Base-by-base conservation (phyloP, 2,888 invertebrate species). In the Ryuthela nishihirai region DNA sequence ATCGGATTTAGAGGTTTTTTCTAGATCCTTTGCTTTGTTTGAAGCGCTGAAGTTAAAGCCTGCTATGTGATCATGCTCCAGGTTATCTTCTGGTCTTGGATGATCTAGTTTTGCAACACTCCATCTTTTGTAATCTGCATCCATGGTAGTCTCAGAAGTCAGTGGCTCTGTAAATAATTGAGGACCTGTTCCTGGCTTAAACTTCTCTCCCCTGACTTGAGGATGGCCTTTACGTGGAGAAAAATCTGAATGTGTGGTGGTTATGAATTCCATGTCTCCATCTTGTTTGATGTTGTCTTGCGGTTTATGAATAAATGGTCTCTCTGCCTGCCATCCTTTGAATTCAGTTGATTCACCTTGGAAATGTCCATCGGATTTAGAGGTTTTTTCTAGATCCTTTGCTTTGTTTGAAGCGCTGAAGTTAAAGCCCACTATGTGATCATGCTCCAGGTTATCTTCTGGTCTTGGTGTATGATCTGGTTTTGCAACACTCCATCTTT, bases 261-360 rank as follows among this genome's bases (percentile, higher is more conserved):
- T 61, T 12, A 20, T 25, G 38, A 61, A 59, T 10, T 61, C 56
- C 49, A 61, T 61, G n/a, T 58, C 41, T 15, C 62, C 62, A 2
- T 52, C 50, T 18, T 50, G 15, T 12, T n/a, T n/a, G 5, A 34
- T 4, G 10, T 4, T 34, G n/a, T 34, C 34, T 34, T 34, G n/a
- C 4, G 4, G 9, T 34, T 34, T 10, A 9, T 10, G n/a, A 4
- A 15, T 4, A 4, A 2, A 9, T 34, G 9, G 34, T 2, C 5
- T 9, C 9, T 34, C n/a, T 15, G n/a, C 34, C 2, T 10, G n/a
- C 17, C 29, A 9, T 6, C 17, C 34, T 34, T 6, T 34, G 4
- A 9, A 15, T n/a, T 34, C 17, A 9, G 17, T 4, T 2, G 34
- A 17, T 34, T 34, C 17, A 15, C 34, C 17, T 4, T n/a, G n/a